These are phyloP conservation scores for Brachystomella parvula DNA, from an alignment of 1,140 invertebrate species.

Conservation along the genomic window DNA sequence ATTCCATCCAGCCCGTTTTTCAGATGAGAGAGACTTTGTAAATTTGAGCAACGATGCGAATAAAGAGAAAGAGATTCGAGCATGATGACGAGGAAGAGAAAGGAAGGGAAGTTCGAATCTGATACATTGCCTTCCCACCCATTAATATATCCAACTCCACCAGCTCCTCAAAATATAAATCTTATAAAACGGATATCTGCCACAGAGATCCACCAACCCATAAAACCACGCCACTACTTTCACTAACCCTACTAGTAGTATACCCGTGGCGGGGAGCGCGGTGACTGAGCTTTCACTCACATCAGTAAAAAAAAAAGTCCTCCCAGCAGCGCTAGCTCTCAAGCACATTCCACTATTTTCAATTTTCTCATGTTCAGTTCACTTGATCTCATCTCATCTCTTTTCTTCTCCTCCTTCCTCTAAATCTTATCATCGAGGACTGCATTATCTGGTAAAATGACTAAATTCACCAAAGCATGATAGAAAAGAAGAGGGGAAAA, in stretches of 20 bases:
- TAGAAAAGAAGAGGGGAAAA: no score
- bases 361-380: conserved; percentile 26
- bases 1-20: background rate
- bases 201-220: no score
- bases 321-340: no score
- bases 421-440: conserved; percentile 29
- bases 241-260: background rate
- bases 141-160: conserved; percentile 4
- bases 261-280: background rate
- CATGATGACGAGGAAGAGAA: background rate
- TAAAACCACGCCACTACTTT: background rate
- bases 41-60: conserved; percentile 1
- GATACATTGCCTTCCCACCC: background rate
- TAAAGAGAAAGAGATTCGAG: background rate
- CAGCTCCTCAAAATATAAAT: background rate
- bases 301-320: no score
- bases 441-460: conserved; percentile 29
- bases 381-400: conserved; percentile 24
- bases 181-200: conserved; percentile 8
- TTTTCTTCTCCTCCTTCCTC: conserved; percentile 11
- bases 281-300: no score
- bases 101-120: background rate
- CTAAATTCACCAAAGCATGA: conserved; percentile 9
- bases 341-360: conserved; percentile 28
- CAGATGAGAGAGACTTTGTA: background rate